Base-by-base conservation (phyloP, 2,888 invertebrate species). In the Smittia aterrima region DNA sequence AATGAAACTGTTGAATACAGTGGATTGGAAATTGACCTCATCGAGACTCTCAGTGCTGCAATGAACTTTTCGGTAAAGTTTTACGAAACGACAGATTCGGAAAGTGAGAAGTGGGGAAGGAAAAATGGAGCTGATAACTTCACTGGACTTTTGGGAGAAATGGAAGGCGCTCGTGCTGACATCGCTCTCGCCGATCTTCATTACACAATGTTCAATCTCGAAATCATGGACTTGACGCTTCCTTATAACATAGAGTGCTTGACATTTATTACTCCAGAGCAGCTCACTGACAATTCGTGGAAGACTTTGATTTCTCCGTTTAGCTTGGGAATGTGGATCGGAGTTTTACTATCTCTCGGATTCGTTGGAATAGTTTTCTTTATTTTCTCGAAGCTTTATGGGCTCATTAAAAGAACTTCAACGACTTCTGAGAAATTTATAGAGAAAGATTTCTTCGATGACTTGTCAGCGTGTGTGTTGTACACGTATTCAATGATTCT, bases 161-260 rank as follows among this genome's bases (percentile, higher is more conserved):
- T 92, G 84, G 81, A 78, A 87, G 0, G 84, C 38, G 87, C 89
- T 0, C 83, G 83, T 71, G 92, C 92, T 0, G 90, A 91, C 78
- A 82, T 93, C 71, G 92, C 90, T 16, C 82, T 93, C 13, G 93
- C 91, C 0, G 92, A 93, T 82, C 83, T 94, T 25, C 89, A 93
- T 80, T 89, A 92, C 76, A 91, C 89, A 0, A 86, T 88, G 0
- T 87, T 88, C 78, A 87, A 92, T 77, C 80, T 90, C 66, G 86
- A 87, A 66, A 81, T 90, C 62, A 87, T 91, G 78, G 93, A 94
- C 80, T 82, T 94, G 47, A 90, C 90, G 72, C 85, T 87, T 66
- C 92, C 93, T 0, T 93, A 93, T 76, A 90, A 89, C n/a, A 88
- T 90, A 0, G 91, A 93, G 79, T 94, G 93, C 79, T 85, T 93